phyloP scores from a whole-genome alignment of 2,888 invertebrate genomes.

The Acrobasis repandana region DNA sequence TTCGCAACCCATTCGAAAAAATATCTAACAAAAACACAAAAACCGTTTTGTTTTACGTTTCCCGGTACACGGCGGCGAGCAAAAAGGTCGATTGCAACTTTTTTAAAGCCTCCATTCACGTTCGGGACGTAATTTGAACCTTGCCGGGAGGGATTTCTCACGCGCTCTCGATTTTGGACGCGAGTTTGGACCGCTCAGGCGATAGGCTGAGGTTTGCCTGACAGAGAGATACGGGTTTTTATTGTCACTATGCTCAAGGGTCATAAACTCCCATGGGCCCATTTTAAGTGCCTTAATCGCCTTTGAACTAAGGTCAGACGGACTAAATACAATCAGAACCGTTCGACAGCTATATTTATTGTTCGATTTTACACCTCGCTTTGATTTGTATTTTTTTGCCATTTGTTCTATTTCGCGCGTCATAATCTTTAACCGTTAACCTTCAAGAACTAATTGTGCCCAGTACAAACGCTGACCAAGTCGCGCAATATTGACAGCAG shows the following conservation, averaged over 20 bases:
- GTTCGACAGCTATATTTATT: too few species aligned
- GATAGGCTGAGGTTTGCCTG: not conserved
- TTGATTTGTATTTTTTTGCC: too few species aligned
- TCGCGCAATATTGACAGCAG: too few species aligned
- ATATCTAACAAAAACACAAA: slow-evolving; percentile 2
- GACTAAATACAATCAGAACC: too few species aligned
- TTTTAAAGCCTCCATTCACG: slow-evolving; percentile 56
- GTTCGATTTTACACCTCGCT: too few species aligned
- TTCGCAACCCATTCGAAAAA: not conserved
- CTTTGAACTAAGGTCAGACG: too few species aligned
- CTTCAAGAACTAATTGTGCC: too few species aligned
- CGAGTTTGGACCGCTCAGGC: slow-evolving; percentile 7
- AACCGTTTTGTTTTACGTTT: slow-evolving; percentile 22
- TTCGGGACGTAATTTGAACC: slow-evolving; percentile 63
- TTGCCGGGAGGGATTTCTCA: slow-evolving; percentile 68
- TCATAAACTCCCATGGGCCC: not conserved
- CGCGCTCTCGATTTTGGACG: slow-evolving; percentile 60
- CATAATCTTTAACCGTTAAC: too few species aligned
- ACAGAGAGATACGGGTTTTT: not conserved
- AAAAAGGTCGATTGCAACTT: slow-evolving; percentile 47
- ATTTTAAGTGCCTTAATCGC: too few species aligned
- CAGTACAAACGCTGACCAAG: too few species aligned
- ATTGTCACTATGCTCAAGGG: not conserved
- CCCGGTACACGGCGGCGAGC: slow-evolving; percentile 38
- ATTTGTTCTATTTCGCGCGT: too few species aligned